Base-by-base conservation (phyloP, 1,140 invertebrate genomes). In the Diachasmimorpha longicaudata region DNA sequence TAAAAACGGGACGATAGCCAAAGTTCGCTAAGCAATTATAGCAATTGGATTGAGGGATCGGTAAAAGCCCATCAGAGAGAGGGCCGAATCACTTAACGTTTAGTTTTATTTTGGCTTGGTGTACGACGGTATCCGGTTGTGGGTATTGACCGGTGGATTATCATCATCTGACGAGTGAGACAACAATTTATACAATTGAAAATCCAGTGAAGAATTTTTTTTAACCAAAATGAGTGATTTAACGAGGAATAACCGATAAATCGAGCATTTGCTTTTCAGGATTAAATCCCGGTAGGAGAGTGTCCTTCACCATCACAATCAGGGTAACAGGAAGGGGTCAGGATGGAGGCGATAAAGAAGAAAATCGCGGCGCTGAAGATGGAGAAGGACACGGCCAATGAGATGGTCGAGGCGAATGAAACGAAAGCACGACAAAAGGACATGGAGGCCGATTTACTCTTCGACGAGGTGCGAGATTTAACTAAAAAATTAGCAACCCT, bases 291-390 rank as follows among this genome's bases (percentile, higher is more conserved):
- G 19, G 13, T 69, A 44, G 71, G 58, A 48, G 4, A 68, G 68
- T 58, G 73, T 72, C 72, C 75, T 72, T 44, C 21, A 66, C n/a
- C 73, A 67, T 70, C 37, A 52, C 74, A 58, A 69, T 68, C 68
- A 31, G 58, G 23, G 66, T 25, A 72, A 37, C 25, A 8, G 72
- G 63, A 46, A 39, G 52, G 79, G 46, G 75, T 79, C 84, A 90
- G 83, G 78, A 95, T 95, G 94, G 94, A 95, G 90, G 93, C 94
- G 85, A 95, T 95, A 90, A 95, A 95, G 91, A 95, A 95, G 90
- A 95, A 95, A 91, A 95, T 95, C 91, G 93, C 94, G 88, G 91
- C 93, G 79, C 91, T 95, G 91, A 95, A 95, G 89, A 90, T 93
- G 89, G 94, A 95, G 89, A 95, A 94, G 92, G 94, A 95, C 81